Percentiles rank a stretch among this genome's conserved stretches.
phyloP scores from a whole-genome alignment of 2,888 invertebrate species.

The Vesta saturnalis region DNA sequence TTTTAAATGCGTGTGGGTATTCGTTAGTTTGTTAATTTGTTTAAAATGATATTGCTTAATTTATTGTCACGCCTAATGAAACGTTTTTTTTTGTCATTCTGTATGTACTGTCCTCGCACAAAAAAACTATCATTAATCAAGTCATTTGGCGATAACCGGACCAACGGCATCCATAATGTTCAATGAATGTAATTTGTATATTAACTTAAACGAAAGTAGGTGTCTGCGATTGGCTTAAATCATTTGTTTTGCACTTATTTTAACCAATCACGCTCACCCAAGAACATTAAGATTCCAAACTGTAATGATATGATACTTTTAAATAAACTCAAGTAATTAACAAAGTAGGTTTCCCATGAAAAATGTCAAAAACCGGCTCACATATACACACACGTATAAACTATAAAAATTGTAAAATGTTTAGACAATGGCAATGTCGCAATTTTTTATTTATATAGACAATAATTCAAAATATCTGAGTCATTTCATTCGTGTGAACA shows the following conservation, averaged over 20 bases:
- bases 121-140: conserved; percentile 32
- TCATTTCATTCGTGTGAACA: conserved; percentile 56
- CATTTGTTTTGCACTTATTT: no score
- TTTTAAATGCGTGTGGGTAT: conserved; percentile 50
- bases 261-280: no score
- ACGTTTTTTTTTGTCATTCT: conserved; percentile 31
- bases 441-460: conserved; percentile 33
- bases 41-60: conserved; percentile 46
- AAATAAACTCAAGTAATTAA: conserved; percentile 19
- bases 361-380: conserved; percentile 22
- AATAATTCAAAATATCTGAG: conserved; percentile 41
- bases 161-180: no score
- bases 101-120: conserved; percentile 21
- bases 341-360: conserved; percentile 20
- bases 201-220: conserved; percentile 16
- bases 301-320: neutral
- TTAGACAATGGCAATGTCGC: conserved; percentile 29
- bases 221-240: no score
- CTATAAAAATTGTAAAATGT: conserved; percentile 28
- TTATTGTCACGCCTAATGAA: conserved; percentile 45
- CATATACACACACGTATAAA: conserved; percentile 20
- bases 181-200: conserved; percentile 21
- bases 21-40: conserved; percentile 50
- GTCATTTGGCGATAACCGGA: conserved; percentile 26
- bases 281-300: no score